Conservation (phyloP, 2,888 invertebrate species). For the Chrysodeixis includens region DNA sequence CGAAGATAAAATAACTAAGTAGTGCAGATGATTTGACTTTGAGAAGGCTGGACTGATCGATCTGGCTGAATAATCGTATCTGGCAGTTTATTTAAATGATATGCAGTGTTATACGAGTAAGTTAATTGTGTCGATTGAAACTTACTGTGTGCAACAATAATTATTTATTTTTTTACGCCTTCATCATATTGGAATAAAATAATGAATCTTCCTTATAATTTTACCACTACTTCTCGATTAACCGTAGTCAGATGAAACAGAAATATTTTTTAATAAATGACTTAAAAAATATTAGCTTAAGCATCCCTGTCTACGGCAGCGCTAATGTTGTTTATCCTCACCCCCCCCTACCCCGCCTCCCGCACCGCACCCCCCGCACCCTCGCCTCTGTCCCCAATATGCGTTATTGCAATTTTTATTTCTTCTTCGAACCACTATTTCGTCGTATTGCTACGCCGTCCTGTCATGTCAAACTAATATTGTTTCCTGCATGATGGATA, state of each 20-base stretch:
- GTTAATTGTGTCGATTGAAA: too few relatives aligned
- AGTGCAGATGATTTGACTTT: background rate
- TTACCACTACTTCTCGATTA: too few relatives aligned
- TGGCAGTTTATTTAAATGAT: too few relatives aligned
- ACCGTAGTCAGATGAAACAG: too few relatives aligned
- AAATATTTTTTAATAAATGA: background rate
- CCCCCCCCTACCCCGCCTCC: background rate
- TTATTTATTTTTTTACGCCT: too few relatives aligned
- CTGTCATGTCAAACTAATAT: slow-evolving; percentile 1
- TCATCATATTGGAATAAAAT: too few relatives aligned
- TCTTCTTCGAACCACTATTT: background rate
- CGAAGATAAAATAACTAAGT: background rate
- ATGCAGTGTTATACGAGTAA: too few relatives aligned
- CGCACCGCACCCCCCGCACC: background rate
- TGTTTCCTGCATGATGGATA: slow-evolving; percentile 1
- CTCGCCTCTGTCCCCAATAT: background rate
- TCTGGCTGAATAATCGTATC: too few relatives aligned
- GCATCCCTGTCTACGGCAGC: slow-evolving; percentile 7
- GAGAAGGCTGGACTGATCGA: background rate
- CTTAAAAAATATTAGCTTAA: background rate
- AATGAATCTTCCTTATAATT: too few relatives aligned
- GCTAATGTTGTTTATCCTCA: slow-evolving; percentile 14
- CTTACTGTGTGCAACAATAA: too few relatives aligned
- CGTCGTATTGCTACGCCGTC: too few relatives aligned
- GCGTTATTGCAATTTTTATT: slow-evolving; percentile 10